Percentiles rank a stretch among this genome's conserved stretches.
phyloP scores from a whole-genome alignment of 2,113 vertebrate genomes.

The Ibidorhyncha struthersii region DNA sequence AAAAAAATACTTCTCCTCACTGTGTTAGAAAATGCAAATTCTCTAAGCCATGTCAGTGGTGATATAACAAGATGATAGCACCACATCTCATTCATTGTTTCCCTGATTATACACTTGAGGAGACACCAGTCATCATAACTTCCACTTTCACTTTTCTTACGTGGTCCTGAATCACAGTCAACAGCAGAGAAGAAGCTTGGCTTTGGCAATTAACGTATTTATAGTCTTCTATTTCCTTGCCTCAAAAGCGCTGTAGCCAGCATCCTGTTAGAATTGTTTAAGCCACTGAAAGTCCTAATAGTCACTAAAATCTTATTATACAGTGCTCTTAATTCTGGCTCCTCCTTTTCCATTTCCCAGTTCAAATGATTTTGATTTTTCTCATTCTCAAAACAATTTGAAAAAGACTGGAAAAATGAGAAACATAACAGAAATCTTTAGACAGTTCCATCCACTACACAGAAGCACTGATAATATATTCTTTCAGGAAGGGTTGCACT shows the following conservation, averaged over 20 bases:
- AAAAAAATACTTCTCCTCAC: background rate
- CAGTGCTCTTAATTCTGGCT: background rate
- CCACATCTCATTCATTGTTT: background rate
- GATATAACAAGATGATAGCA: background rate
- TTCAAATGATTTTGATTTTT: background rate
- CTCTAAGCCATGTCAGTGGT: background rate
- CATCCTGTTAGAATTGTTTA: background rate
- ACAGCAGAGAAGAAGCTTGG: background rate
- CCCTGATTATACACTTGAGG: background rate
- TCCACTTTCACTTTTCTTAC: background rate
- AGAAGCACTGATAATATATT: constrained; percentile 41
- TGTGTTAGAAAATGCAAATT: background rate
- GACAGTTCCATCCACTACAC: background rate
- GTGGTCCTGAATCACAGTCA: background rate
- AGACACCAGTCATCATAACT: background rate
- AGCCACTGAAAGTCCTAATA: background rate
- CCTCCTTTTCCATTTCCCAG: background rate
- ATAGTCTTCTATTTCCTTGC: background rate
- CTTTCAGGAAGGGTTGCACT: constrained; percentile 28
- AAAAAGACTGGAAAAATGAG: background rate
- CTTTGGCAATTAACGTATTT: background rate
- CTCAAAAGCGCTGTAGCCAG: background rate
- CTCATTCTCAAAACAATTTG: background rate
- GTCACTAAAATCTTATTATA: background rate
- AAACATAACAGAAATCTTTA: constrained; percentile 20